Base-by-base conservation (phyloP, 2,113 vertebrate species). In the Amphiprion percula region DNA sequence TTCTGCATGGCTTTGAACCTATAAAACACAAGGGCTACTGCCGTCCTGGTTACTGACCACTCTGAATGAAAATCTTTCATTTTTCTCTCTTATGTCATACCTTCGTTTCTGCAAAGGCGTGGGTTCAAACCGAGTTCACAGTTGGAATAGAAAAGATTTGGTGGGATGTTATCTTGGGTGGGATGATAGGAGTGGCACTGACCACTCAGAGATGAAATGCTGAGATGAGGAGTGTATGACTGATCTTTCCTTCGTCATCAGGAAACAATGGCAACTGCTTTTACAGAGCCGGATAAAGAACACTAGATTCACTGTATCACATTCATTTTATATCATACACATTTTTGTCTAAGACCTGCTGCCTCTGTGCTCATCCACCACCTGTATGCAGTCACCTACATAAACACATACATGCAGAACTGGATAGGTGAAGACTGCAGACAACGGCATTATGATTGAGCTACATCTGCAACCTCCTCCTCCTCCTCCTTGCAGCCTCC, bases 391-490 rank as follows among this genome's bases (percentile, higher is more conserved):
- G 15, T 14, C 44, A 56, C 15, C 77, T 37, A 24, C 30, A 59
- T 4, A 8, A 49, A 67, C 23, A 77, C 64, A 54, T 1, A 64
- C 52, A 44, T n/a, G 19, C 21, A 44, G 41, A n/a, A 23, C 15
- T 66, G 24, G 46, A 84, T 68, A 74, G 52, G 76, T 75, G 80
- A 85, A 74, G 74, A 88, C 65, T 84, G 71, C 70, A 85, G 85
- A 89, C 83, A 87, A 86, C 84, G 82, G 89, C 85, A 79, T 85
- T 88, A 74, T 84, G 84, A 91, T 83, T 78, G 88, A 90, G 83
- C 80, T 80, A 82, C 79, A 74, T 86, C 54, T 85, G 80, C 68
- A 56, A 74, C 74, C 77, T 55, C 77, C 50, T 70, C 84, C 79
- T 62, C 0, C 79, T 62, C 0, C 50, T 70, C 84, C 79, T 62